Conservation (phyloP, 2,113 vertebrate genomes). For the Baryphthengus martii region DNA sequence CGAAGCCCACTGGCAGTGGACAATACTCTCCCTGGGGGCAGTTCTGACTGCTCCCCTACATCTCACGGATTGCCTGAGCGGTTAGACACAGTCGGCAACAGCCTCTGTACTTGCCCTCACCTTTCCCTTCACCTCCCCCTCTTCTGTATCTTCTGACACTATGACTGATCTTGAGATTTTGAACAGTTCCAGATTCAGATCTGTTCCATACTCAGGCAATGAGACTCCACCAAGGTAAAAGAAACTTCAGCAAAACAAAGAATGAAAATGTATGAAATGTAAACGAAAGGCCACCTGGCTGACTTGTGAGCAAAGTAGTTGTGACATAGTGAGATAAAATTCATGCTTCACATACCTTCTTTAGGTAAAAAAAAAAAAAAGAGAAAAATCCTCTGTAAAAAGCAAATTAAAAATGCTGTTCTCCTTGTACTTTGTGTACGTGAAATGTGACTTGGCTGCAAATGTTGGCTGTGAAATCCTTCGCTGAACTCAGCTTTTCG, state of each 20-base stretch:
- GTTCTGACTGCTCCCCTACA: background rate
- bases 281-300: background rate
- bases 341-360: background rate
- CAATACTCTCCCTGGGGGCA: background rate
- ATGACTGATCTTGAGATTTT: background rate
- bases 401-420: background rate
- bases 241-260: background rate
- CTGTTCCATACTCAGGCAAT: background rate
- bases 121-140: background rate
- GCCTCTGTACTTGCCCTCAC: background rate
- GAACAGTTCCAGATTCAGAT: no score
- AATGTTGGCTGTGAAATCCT: background rate
- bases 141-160: background rate
- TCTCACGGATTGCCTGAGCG: background rate
- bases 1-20: background rate
- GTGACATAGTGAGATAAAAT: slow-evolving; percentile 14
- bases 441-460: slow-evolving; percentile 17
- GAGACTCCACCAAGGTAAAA: background rate
- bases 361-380: background rate
- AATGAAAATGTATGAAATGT: background rate
- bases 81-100: background rate
- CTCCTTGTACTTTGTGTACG: background rate
- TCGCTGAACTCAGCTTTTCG: background rate
- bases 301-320: background rate
- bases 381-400: background rate